phyloP scores from a whole-genome alignment of 1,140 invertebrate species.

The Pseudoatta argentina region DNA sequence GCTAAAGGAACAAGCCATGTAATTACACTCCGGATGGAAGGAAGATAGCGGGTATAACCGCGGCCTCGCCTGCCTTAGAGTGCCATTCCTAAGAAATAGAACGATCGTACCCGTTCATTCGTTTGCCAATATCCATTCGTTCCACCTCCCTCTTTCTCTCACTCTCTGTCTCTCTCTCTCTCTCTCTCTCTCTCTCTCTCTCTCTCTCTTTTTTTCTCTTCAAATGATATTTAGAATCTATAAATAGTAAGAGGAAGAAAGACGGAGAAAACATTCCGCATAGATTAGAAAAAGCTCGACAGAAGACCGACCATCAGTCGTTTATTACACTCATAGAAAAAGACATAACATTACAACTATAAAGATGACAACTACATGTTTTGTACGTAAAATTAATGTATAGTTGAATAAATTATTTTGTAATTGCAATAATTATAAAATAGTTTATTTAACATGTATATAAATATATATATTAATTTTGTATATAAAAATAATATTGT shows the following conservation, averaged over 20 bases:
- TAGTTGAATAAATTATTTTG: too few species aligned
- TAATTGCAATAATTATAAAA: too few species aligned
- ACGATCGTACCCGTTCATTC: constrained; percentile 39
- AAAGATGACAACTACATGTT: too few species aligned
- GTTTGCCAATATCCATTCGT: constrained; percentile 54
- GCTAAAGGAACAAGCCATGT: constrained; percentile 47
- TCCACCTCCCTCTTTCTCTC: background rate
- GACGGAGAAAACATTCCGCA: background rate
- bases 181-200: background rate
- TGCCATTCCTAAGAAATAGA: constrained; percentile 67
- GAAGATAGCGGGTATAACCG: constrained; percentile 53
- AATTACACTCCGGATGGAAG: constrained; percentile 52
- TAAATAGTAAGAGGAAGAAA: constrained; percentile 48
- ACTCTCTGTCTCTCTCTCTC: background rate
- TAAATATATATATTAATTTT: too few species aligned
- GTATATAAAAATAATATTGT: too few species aligned
- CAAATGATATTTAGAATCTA: constrained; percentile 71
- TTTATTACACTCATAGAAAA: too few species aligned
- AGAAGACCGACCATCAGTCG: background rate
- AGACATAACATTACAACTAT: too few species aligned
- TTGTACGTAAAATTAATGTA: too few species aligned
- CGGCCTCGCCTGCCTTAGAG: constrained; percentile 43
- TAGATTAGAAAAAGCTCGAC: background rate
- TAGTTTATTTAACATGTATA: too few species aligned
- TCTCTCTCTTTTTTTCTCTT: background rate